Conservation (phyloP, 2,888 invertebrate species). For the Nasonia oneida region DNA sequence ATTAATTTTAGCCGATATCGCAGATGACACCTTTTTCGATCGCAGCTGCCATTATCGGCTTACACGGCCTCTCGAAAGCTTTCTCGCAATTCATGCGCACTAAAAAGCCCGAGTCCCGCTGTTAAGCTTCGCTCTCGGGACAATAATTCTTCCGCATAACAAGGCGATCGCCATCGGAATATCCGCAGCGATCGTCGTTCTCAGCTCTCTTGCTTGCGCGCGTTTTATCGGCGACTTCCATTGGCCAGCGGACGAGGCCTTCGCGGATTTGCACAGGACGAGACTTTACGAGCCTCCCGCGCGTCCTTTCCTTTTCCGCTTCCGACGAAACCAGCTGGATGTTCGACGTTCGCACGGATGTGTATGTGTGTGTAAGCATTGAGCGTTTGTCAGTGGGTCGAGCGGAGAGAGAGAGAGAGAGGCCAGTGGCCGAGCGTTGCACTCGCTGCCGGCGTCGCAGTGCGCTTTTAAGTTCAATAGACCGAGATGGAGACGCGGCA, state of each 20-base stretch:
- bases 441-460: slow-evolving; percentile 62
- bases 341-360: neutral
- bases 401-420: slow-evolving; percentile 41
- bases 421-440: slow-evolving; percentile 69
- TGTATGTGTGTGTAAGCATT: slow-evolving; percentile 25
- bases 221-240: slow-evolving; percentile 31
- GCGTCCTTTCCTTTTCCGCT: slow-evolving; percentile 38
- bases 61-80: neutral
- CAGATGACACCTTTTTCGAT: neutral
- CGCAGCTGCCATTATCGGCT: neutral
- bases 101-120: neutral
- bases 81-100: slow-evolving; percentile 1
- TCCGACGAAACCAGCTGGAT: slow-evolving; percentile 10
- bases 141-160: slow-evolving; percentile 23
- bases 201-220: neutral
- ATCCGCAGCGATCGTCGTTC: neutral
- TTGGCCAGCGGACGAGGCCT: neutral
- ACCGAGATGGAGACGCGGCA: slow-evolving; percentile 33
- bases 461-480: slow-evolving; percentile 51
- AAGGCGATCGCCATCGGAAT: neutral
- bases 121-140: neutral
- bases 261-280: neutral
- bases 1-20: neutral
- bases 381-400: slow-evolving; percentile 67
- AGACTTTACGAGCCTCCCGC: neutral